Percentiles rank a stretch among this genome's conserved stretches.
Conservation (phyloP, 2,888 invertebrate species). For the Euplagia quadripunctaria region DNA sequence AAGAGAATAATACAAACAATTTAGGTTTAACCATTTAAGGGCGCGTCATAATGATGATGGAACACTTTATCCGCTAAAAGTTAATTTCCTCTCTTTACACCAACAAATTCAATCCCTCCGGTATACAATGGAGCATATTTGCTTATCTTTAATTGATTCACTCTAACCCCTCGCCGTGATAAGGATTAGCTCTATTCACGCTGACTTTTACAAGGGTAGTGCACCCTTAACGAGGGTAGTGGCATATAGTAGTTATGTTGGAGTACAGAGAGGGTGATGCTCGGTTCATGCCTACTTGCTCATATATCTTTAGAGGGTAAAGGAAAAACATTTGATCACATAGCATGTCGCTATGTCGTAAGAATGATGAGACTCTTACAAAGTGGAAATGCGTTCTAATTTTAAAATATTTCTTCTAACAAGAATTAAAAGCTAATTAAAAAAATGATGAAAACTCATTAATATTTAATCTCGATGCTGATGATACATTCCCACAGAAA, state of each 20-base stretch:
- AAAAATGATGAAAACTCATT: not conserved
- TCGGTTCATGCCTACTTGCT: slow-evolving; percentile 40
- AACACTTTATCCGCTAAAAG: slow-evolving; percentile 80
- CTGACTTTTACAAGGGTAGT: slow-evolving; percentile 86
- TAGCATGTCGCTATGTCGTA: too few relatives aligned
- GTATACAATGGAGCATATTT: slow-evolving; percentile 82
- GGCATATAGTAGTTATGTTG: slow-evolving; percentile 57
- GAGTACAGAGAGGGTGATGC: not conserved
- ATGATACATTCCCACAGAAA: too few relatives aligned
- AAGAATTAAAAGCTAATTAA: not conserved
- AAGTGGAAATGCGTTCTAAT: too few relatives aligned
- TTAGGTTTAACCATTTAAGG: slow-evolving; percentile 65
- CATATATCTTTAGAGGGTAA: not conserved
- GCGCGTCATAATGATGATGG: slow-evolving; percentile 73
- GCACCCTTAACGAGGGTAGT: slow-evolving; percentile 77
- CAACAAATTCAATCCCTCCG: slow-evolving; percentile 79
- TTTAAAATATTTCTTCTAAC: too few relatives aligned
- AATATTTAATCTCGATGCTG: not conserved
- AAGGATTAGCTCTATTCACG: slow-evolving; percentile 86
- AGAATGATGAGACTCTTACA: too few relatives aligned
- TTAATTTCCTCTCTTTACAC: slow-evolving; percentile 83
- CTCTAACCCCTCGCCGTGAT: slow-evolving; percentile 81
- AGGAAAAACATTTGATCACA: too few relatives aligned
- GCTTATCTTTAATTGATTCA: slow-evolving; percentile 88
- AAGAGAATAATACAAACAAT: slow-evolving; percentile 67